These are phyloP conservation scores for Psix sp. DNA, from an alignment of 1,140 invertebrate genomes.

Conservation along the genomic window DNA sequence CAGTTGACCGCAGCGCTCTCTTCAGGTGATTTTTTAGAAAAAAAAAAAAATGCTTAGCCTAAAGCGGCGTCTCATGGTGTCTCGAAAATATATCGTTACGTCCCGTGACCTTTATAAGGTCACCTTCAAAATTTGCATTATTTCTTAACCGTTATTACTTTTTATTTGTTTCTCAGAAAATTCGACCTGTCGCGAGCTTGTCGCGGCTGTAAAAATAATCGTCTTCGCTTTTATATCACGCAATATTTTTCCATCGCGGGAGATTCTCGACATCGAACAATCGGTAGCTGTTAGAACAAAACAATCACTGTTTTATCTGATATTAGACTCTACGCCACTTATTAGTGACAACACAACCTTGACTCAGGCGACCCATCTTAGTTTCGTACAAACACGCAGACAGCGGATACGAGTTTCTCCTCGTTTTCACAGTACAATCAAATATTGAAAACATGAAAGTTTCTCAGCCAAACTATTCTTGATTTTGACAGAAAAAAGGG, in stretches of 20 bases:
- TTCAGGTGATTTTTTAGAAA: neutral
- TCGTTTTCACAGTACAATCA: no score
- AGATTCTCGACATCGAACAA: conserved; percentile 38
- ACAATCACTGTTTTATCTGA: conserved; percentile 11
- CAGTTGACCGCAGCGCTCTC: conserved; percentile 10
- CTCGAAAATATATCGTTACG: conserved; percentile 46
- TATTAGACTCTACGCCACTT: no score
- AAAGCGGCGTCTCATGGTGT: conserved; percentile 27
- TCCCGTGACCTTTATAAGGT: conserved; percentile 25
- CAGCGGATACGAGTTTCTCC: no score
- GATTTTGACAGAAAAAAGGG: no score
- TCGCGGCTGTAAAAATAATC: neutral
- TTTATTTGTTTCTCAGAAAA: neutral
- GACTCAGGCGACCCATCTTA: neutral
- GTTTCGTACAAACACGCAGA: conserved; percentile 24
- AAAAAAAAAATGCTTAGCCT: conserved; percentile 21
- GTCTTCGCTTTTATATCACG: conserved; percentile 7
- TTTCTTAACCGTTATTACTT: neutral
- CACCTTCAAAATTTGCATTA: no score
- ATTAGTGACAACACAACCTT: no score
- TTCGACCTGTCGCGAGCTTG: neutral
- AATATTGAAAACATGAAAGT: no score
- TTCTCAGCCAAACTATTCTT: no score
- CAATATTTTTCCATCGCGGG: conserved; percentile 23
- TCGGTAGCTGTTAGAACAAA: conserved; percentile 29